Evolutionary conservation across 1,140 invertebrate genomes (phyloP).

Genomic region (Ptiloglossa arizonensis): DNA sequence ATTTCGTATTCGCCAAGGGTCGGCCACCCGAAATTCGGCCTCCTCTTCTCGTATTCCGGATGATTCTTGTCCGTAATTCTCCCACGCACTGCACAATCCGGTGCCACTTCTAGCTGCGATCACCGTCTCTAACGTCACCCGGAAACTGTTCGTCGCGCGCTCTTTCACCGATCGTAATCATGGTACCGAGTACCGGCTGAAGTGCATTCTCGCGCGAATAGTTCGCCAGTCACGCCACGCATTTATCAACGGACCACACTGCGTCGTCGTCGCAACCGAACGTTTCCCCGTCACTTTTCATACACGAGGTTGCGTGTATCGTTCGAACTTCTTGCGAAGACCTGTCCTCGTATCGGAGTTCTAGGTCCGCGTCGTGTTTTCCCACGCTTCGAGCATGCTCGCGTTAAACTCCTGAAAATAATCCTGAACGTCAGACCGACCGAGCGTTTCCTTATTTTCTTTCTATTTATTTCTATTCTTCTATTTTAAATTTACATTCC

Average conservation of each 20-base stretch:
- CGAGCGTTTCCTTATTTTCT: too few relatives aligned
- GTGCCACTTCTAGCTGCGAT: constrained; percentile 52
- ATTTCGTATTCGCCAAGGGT: constrained; percentile 47
- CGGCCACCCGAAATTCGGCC: constrained; percentile 31
- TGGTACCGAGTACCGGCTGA: constrained; percentile 34
- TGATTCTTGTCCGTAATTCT: not conserved
- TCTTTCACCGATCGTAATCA: constrained; percentile 50
- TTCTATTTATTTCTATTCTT: too few relatives aligned
- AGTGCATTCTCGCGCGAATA: constrained; percentile 39
- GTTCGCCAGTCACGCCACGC: constrained; percentile 58
- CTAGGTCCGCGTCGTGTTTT: constrained; percentile 9
- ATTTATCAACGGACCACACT: constrained; percentile 65
- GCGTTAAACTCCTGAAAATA: constrained; percentile 54
- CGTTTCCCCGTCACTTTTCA: constrained; percentile 33
- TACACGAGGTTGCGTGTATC: constrained; percentile 14
- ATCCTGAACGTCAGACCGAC: constrained; percentile 16
- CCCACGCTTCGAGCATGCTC: constrained; percentile 47
- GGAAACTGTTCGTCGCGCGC: constrained; percentile 42
- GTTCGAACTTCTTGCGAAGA: not conserved
- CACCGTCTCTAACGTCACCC: constrained; percentile 51
- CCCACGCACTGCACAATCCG: constrained; percentile 49
- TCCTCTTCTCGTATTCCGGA: not conserved
- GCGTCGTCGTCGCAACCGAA: constrained; percentile 76
- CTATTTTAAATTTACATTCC: too few relatives aligned
- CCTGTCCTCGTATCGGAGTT: constrained; percentile 28